A percentile compares a stretch with the other conserved stretches of the same genome.
Conservation (phyloP, 2,888 invertebrate species). For the Busseola fusca region DNA sequence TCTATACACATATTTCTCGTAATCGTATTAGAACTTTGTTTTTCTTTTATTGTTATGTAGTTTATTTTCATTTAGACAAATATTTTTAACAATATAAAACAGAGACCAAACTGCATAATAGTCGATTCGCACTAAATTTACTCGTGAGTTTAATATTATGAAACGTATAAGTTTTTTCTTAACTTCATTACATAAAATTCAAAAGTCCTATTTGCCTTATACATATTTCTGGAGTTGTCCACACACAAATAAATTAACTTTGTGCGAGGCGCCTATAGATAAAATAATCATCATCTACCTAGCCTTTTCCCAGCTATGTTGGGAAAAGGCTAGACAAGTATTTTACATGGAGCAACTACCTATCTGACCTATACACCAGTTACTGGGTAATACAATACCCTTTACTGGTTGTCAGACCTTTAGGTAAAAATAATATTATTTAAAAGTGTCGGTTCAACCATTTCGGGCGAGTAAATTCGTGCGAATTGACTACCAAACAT, state of each 20-base stretch:
- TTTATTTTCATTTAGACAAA: background rate
- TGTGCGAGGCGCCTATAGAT: too few species aligned
- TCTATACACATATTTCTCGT: constrained; percentile 1
- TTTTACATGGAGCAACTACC: too few species aligned
- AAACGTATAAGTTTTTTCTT: too few species aligned
- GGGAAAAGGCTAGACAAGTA: too few species aligned
- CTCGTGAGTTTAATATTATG: background rate
- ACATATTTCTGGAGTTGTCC: background rate
- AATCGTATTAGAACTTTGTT: constrained; percentile 1
- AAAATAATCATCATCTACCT: too few species aligned
- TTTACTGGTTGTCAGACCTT: too few species aligned
- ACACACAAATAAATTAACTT: too few species aligned
- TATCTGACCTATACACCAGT: too few species aligned
- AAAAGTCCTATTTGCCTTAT: background rate
- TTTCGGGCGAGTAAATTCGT: background rate
- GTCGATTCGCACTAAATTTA: background rate
- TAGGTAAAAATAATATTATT: too few species aligned
- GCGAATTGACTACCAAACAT: background rate
- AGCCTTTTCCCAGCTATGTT: too few species aligned
- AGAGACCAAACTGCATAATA: background rate
- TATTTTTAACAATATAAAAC: constrained; percentile 13
- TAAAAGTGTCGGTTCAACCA: background rate
- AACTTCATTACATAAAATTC: background rate
- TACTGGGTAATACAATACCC: too few species aligned
- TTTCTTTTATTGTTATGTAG: constrained; percentile 5